A percentile compares a stretch with the other conserved stretches of the same genome.
Evolutionary conservation across 2,888 invertebrate genomes (phyloP).

Genomic region (Xylota segnis): DNA sequence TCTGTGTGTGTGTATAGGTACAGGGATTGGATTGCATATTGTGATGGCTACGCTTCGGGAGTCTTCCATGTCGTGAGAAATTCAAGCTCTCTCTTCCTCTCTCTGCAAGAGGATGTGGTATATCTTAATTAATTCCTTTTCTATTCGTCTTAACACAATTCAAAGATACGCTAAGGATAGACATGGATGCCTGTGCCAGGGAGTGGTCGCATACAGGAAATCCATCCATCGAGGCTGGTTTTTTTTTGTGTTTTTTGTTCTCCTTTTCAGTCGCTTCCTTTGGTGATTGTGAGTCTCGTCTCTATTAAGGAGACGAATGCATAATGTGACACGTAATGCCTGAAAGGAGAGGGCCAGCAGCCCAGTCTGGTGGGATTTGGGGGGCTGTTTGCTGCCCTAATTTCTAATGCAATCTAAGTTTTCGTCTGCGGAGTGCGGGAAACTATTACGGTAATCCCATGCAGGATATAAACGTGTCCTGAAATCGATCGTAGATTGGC

Average conservation of each 20-base stretch:
- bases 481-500: slow-evolving; percentile 68
- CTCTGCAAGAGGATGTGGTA: slow-evolving; percentile 27
- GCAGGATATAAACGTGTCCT: slow-evolving; percentile 66
- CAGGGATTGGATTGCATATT: slow-evolving; percentile 39
- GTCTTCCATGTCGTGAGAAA: slow-evolving; percentile 16
- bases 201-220: slow-evolving; percentile 1
- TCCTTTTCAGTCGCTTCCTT: neutral
- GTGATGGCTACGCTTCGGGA: slow-evolving; percentile 38
- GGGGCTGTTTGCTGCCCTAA: slow-evolving; percentile 35
- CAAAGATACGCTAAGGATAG: slow-evolving; percentile 29
- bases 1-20: neutral
- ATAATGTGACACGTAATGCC: slow-evolving; percentile 64
- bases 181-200: slow-evolving; percentile 10
- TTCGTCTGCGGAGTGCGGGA: neutral
- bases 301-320: slow-evolving; percentile 29
- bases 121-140: slow-evolving; percentile 54
- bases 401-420: slow-evolving; percentile 59
- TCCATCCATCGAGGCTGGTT: neutral
- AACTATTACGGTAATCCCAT: slow-evolving; percentile 55
- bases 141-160: slow-evolving; percentile 46
- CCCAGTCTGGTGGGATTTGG: neutral
- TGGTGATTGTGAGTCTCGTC: slow-evolving; percentile 16
- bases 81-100: slow-evolving; percentile 8
- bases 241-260: neutral
- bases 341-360: neutral